phyloP scores from a whole-genome alignment of 2,888 invertebrate species.

The Augiades crinisus region DNA sequence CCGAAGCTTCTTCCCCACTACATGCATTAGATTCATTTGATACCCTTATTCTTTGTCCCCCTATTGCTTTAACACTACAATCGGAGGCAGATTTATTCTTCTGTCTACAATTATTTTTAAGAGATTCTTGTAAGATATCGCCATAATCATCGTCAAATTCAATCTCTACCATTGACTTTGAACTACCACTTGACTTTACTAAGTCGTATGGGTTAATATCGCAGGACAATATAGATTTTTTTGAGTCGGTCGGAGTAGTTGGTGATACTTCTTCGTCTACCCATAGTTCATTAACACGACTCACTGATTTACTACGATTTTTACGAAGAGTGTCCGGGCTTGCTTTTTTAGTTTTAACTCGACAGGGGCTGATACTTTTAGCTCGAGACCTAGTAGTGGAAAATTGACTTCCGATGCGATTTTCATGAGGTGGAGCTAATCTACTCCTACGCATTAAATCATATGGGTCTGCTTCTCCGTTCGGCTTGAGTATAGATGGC shows the following conservation, averaged over 20 bases:
- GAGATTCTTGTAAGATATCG: slow-evolving; percentile 62
- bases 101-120: slow-evolving; percentile 53
- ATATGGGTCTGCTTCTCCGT: slow-evolving; percentile 86
- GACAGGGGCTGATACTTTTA: slow-evolving; percentile 81
- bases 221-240: slow-evolving; percentile 90
- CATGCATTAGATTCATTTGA: slow-evolving; percentile 77
- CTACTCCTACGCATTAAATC: slow-evolving; percentile 91
- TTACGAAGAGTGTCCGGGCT: slow-evolving; percentile 65
- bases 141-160: slow-evolving; percentile 78
- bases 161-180: slow-evolving; percentile 72
- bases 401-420: slow-evolving; percentile 77
- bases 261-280: slow-evolving; percentile 55
- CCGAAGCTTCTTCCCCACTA: slow-evolving; percentile 59
- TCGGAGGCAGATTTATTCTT: slow-evolving; percentile 64
- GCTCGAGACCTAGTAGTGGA: slow-evolving; percentile 72
- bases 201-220: slow-evolving; percentile 92
- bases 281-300: slow-evolving; percentile 73
- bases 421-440: slow-evolving; percentile 83
- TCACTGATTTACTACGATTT: slow-evolving; percentile 72
- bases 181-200: slow-evolving; percentile 80
- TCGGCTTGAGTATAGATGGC: slow-evolving; percentile 84
- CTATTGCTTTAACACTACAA: slow-evolving; percentile 82
- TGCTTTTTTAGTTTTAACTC: slow-evolving; percentile 77
- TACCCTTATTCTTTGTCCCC: slow-evolving; percentile 85
- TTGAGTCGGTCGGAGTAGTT: slow-evolving; percentile 51